Evolutionary conservation across 2,113 vertebrate genomes (phyloP), one percentile per base, ranked within the genome.

Genomic region (Poicephalus meyeri): DNA sequence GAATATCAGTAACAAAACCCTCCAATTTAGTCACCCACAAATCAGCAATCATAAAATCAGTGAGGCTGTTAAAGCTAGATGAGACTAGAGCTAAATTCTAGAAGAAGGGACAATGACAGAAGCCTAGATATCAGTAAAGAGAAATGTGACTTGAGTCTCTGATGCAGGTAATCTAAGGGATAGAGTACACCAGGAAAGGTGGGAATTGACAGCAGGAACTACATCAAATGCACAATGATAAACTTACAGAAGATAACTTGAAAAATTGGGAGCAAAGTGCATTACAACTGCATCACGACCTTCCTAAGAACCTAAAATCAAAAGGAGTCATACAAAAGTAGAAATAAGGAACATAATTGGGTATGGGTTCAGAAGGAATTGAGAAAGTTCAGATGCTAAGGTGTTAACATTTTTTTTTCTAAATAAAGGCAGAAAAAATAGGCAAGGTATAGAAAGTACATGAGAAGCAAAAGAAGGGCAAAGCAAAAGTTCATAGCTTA

Each of bases 21-120:
- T 93, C 72, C 92, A 84, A 81, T 95, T 91, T 91, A 93, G 23
- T 93, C 80, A 88, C 76, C 83, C 88, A 93, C 90, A 84, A 92
- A 91, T 42, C n/a, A 91, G 83, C 64, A 92, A 91, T 95, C 72
- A 66, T 61, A 71, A 26, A 19, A 16, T 71, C 86, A 91, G 21
- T 35, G 50, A 80, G 19, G 16, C 9, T 92, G 63, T 70, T 92
- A 91, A 86, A 90, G 15, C 37, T 86, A 29, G 60, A 79, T 80
- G 65, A 74, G 46, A 78, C 63, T 3, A 61, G 46, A 94, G 47
- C 31, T 83, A 70, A 66, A 55, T 74, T 92, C 91, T 73, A 86
- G 77, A 81, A 84, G 66, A 83, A 83, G 35, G 9, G 31, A 71
- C 49, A 55, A 11, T 66, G 24, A 78, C 5, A 79, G 26, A 78